Evolutionary conservation across 2,113 vertebrate species (phyloP).

Genomic region (Dromaius novaehollandiae): DNA sequence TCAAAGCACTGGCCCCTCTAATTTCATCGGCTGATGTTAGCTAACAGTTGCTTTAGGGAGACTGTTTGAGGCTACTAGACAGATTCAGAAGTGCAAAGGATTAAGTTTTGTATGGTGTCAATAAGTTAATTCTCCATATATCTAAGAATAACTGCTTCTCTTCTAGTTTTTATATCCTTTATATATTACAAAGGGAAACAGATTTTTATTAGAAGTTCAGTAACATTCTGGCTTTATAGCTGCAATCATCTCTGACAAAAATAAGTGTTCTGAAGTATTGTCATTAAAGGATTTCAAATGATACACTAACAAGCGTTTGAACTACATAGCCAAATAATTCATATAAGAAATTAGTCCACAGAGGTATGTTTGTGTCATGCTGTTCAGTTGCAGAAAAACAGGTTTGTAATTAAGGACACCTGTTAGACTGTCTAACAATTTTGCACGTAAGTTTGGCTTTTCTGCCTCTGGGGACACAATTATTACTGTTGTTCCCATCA

Average conservation of each 20-base stretch:
- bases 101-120: neutral
- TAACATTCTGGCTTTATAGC: neutral
- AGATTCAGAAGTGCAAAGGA: neutral
- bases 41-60: neutral
- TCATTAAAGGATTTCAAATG: neutral
- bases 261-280: neutral
- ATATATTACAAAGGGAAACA: neutral
- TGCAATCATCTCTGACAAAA: constrained; percentile 15
- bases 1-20: neutral
- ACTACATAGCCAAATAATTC: neutral
- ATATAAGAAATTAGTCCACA: neutral
- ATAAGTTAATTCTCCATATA: neutral
- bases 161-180: neutral
- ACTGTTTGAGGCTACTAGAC: neutral
- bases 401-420: constrained; percentile 10
- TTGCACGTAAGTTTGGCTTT: neutral
- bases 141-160: neutral
- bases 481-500: neutral
- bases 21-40: neutral
- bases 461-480: neutral
- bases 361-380: neutral
- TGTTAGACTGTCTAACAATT: neutral
- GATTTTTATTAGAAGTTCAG: neutral
- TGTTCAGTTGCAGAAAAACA: neutral
- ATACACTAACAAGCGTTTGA: constrained; percentile 31